Evolutionary conservation across 2,113 vertebrate genomes (phyloP).

Genomic region (Gallinago paraguaiae): DNA sequence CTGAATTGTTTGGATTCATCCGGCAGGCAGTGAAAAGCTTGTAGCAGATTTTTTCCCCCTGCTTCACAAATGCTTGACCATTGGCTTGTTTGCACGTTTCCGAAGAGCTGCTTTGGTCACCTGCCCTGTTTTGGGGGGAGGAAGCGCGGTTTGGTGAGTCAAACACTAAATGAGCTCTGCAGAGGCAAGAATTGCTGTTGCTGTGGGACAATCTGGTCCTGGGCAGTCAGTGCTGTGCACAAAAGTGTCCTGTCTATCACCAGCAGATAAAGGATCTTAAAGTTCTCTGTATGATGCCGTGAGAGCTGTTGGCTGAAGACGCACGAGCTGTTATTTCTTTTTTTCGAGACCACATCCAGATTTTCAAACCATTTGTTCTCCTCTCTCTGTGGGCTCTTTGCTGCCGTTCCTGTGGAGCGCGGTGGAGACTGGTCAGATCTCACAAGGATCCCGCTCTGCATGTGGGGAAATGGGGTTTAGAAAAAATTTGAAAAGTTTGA

Average conservation of each 20-base stretch:
- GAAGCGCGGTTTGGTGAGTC: neutral
- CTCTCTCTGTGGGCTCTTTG: neutral
- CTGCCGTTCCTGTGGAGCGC: neutral
- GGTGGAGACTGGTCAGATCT: neutral
- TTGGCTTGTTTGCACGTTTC: neutral
- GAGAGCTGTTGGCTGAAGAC: neutral
- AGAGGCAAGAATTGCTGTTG: neutral
- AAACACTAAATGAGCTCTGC: neutral
- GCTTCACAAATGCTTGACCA: neutral
- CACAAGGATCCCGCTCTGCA: neutral
- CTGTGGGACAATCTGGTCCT: neutral
- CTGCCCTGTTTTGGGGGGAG: neutral
- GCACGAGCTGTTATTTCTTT: accelerated
- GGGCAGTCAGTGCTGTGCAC: neutral
- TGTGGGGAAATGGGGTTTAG: neutral
- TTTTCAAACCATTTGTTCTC: neutral
- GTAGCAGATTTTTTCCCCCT: neutral
- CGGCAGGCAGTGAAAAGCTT: neutral
- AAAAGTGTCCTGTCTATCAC: neutral
- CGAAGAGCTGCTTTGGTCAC: neutral
- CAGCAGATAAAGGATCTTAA: neutral
- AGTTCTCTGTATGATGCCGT: neutral
- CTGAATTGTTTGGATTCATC: neutral
- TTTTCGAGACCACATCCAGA: neutral
- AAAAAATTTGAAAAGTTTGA: neutral